Percentiles rank a stretch among this genome's conserved stretches.
Evolutionary conservation across 2,797 vertebrate species (phyloP).

Genomic region (Hyperoplus immaculatus): DNA sequence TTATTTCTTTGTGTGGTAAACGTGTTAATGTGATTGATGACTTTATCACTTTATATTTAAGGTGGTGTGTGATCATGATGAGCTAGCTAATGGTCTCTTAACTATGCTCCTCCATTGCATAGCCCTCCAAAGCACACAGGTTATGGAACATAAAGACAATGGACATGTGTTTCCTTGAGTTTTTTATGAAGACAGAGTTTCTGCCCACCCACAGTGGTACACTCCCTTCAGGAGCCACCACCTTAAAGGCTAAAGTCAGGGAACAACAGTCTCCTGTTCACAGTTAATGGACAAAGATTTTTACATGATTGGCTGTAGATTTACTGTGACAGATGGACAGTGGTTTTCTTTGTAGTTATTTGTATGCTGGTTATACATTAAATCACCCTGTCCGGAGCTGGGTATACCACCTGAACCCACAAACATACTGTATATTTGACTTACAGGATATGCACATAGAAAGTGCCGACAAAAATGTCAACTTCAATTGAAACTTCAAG

Average conservation of each 20-base stretch:
- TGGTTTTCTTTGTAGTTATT: background rate
- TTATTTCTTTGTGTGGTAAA: background rate
- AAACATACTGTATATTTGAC: too few relatives aligned
- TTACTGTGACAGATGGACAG: background rate
- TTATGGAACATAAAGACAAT: background rate
- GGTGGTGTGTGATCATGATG: background rate
- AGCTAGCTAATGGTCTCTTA: background rate
- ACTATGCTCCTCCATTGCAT: background rate
- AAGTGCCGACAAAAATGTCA: background rate
- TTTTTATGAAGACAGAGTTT: background rate
- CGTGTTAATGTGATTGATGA: too few relatives aligned
- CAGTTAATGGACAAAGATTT: constrained; percentile 4
- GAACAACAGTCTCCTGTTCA: constrained; percentile 19
- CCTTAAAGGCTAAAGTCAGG: constrained; percentile 1
- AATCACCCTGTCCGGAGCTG: background rate
- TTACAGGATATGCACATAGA: too few relatives aligned
- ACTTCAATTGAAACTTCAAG: background rate
- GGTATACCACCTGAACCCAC: background rate
- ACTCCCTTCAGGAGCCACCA: background rate
- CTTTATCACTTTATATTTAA: background rate
- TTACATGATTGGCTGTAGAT: background rate
- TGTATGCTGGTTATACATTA: constrained; percentile 1
- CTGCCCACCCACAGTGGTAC: background rate
- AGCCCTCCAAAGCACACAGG: background rate
- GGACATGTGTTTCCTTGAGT: constrained; percentile 1